A percentile compares a stretch with the other conserved stretches of the same genome.
Conservation (phyloP, 2,797 vertebrate species). For the Myotis vivesi region DNA sequence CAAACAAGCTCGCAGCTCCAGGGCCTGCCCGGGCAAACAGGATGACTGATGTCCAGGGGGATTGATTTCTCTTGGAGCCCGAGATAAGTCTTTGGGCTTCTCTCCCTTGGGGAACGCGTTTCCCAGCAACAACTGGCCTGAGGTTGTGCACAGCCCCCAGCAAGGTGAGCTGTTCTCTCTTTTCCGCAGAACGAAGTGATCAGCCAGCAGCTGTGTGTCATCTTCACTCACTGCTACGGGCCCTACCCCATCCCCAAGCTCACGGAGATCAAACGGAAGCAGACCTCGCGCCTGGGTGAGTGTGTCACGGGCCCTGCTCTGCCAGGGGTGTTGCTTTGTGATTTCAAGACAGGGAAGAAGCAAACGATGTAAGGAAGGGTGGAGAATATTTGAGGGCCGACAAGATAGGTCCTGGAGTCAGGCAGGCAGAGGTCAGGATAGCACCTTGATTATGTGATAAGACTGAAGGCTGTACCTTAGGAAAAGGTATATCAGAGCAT, state of each 20-base stretch:
- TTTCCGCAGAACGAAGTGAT: conserved; percentile 88
- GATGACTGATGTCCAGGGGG: too few relatives aligned
- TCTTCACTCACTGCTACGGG: conserved; percentile 90
- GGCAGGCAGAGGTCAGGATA: background rate
- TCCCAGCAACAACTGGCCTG: accelerated
- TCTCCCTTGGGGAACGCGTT: accelerated
- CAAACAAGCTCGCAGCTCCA: background rate
- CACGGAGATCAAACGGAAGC: conserved; percentile 88
- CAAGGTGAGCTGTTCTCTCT: background rate
- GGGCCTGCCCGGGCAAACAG: background rate
- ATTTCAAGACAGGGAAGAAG: background rate
- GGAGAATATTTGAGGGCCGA: too few relatives aligned
- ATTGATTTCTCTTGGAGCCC: background rate
- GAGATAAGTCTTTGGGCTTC: background rate
- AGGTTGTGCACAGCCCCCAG: background rate
- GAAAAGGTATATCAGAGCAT: too few relatives aligned
- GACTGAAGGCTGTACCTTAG: background rate
- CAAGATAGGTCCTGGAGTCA: too few relatives aligned
- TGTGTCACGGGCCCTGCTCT: background rate
- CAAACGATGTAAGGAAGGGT: accelerated
- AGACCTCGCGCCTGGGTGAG: conserved; percentile 88
- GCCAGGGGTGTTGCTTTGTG: background rate
- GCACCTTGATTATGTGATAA: background rate
- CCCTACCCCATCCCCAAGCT: conserved; percentile 90
- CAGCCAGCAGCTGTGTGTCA: conserved; percentile 88